phyloP scores from a whole-genome alignment of 2,797 vertebrate species.

The Hybognathus amarus region DNA sequence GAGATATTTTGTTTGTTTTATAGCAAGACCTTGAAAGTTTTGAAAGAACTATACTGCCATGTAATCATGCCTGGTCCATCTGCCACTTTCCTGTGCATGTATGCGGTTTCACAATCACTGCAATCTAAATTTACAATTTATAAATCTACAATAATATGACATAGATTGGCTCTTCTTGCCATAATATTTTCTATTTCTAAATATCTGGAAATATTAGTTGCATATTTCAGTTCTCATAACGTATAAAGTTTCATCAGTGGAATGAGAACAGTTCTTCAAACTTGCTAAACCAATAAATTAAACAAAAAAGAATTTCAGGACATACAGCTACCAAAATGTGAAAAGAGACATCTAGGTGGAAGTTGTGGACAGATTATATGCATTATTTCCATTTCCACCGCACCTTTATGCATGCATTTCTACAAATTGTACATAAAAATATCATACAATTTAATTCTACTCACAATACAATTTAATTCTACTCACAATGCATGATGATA shows the following conservation, averaged over 20 bases:
- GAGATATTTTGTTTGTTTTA: constrained; percentile 10
- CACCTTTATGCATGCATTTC: background rate
- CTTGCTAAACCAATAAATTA: background rate
- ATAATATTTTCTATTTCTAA: background rate
- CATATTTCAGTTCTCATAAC: background rate
- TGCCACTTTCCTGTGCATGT: background rate
- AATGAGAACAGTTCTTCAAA: background rate
- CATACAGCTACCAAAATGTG: background rate
- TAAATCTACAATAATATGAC: background rate
- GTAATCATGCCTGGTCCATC: constrained; percentile 5
- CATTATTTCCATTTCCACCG: background rate
- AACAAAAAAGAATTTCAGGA: background rate
- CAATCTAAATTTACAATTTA: no score
- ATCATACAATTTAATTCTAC: background rate
- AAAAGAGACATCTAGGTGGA: background rate
- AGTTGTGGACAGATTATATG: background rate
- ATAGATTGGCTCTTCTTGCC: background rate
- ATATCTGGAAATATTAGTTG: background rate
- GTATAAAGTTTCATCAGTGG: no score
- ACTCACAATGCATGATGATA: background rate
- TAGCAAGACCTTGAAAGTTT: constrained; percentile 23
- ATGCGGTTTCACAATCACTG: background rate
- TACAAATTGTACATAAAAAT: background rate
- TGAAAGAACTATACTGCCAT: background rate
- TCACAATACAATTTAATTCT: no score